Percentiles rank a stretch among this genome's conserved stretches.
phyloP scores from a whole-genome alignment of 2,888 invertebrate genomes.

The Cryptosula pallasiana region DNA sequence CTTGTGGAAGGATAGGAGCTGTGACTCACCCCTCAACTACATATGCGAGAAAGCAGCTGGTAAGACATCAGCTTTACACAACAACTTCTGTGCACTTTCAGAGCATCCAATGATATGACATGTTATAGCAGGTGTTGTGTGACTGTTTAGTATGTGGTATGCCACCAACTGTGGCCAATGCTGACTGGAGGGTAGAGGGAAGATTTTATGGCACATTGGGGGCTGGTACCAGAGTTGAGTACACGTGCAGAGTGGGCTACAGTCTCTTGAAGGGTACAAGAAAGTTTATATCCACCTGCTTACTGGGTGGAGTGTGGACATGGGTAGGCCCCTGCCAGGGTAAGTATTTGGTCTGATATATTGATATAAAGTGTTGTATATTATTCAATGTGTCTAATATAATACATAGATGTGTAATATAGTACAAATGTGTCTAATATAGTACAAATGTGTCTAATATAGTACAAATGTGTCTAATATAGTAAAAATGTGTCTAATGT shows the following conservation, averaged over 20 bases:
- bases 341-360: too few relatives aligned
- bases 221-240: not conserved
- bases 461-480: too few relatives aligned
- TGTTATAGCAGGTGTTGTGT: not conserved
- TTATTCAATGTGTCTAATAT: too few relatives aligned
- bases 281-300: not conserved
- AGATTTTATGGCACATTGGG: not conserved
- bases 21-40: not conserved
- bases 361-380: too few relatives aligned
- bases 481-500: too few relatives aligned
- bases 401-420: too few relatives aligned
- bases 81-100: too few relatives aligned
- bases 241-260: not conserved
- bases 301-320: not conserved
- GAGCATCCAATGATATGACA: too few relatives aligned
- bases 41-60: conserved; percentile 17
- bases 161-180: not conserved
- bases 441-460: too few relatives aligned
- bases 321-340: not conserved
- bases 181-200: not conserved
- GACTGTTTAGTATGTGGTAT: not conserved
- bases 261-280: not conserved
- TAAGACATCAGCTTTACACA: too few relatives aligned
- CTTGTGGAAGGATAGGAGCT: not conserved
- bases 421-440: too few relatives aligned